Conservation (phyloP, 2,888 invertebrate species). For the Heliconius ethilla region DNA sequence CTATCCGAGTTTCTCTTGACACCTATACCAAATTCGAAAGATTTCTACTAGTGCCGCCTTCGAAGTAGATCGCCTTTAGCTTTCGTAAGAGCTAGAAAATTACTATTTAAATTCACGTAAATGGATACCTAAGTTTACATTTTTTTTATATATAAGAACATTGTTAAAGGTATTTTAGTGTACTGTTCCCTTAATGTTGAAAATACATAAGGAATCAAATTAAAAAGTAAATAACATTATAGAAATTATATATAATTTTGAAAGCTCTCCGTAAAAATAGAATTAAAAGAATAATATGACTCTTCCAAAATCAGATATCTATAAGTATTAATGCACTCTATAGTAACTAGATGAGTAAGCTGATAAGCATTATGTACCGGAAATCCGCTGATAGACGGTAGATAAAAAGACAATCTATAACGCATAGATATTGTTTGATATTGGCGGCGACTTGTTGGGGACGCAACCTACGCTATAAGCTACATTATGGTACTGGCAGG, state of each 20-base stretch:
- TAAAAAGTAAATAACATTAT: neutral
- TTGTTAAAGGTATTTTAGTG: neutral
- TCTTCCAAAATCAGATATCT: neutral
- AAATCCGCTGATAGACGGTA: constrained; percentile 38
- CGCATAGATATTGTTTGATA: constrained; percentile 28
- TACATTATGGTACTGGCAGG: neutral
- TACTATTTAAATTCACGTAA: neutral
- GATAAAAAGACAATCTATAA: constrained; percentile 26
- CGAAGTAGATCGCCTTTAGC: too few species aligned
- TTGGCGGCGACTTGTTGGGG: constrained; percentile 15
- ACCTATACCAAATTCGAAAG: too few species aligned
- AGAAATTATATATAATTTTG: too few species aligned
- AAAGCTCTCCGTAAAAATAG: neutral
- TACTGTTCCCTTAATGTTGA: neutral
- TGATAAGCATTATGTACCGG: constrained; percentile 39
- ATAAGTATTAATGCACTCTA: constrained; percentile 11
- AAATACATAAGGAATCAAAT: neutral
- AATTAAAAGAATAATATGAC: neutral
- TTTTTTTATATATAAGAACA: neutral
- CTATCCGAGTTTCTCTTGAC: too few species aligned
- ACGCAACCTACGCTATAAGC: neutral
- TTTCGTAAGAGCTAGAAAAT: too few species aligned
- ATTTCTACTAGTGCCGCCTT: too few species aligned
- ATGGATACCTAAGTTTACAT: neutral
- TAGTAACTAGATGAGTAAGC: constrained; percentile 24